Percentiles rank a stretch among this genome's conserved stretches.
phyloP scores from a whole-genome alignment of 1,140 invertebrate species.

The Agraylea sexmaculata region DNA sequence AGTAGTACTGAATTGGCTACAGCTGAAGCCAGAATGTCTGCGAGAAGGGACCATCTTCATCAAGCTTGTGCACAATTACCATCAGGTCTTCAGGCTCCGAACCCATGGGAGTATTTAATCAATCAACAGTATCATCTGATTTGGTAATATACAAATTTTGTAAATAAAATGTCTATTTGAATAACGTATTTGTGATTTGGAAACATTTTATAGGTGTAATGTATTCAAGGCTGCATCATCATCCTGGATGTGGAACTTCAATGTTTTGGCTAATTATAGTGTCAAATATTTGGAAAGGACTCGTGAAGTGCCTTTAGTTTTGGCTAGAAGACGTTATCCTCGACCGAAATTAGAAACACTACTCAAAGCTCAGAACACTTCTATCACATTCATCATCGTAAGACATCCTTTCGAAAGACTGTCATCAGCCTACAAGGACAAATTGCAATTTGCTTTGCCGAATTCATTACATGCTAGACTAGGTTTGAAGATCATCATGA shows the following conservation, averaged over 20 bases:
- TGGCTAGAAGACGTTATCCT: slow-evolving; percentile 67
- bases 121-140: slow-evolving; percentile 66
- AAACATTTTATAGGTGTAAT: slow-evolving; percentile 50
- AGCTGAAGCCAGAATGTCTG: slow-evolving; percentile 28
- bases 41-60: slow-evolving; percentile 27
- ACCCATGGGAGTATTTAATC: slow-evolving; percentile 75
- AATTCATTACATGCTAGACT: slow-evolving; percentile 71
- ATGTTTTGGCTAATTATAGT: slow-evolving; percentile 67
- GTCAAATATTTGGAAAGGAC: slow-evolving; percentile 63
- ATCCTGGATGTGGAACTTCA: slow-evolving; percentile 85
- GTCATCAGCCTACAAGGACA: slow-evolving; percentile 81
- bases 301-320: slow-evolving; percentile 59
- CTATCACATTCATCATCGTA: slow-evolving; percentile 71
- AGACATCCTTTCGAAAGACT: slow-evolving; percentile 82
- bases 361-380: slow-evolving; percentile 41
- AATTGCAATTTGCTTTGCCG: slow-evolving; percentile 68
- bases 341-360: slow-evolving; percentile 56
- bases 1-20: slow-evolving; percentile 15
- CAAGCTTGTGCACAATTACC: slow-evolving; percentile 24
- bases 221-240: slow-evolving; percentile 79
- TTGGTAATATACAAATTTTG: slow-evolving; percentile 43
- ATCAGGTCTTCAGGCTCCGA: slow-evolving; percentile 46
- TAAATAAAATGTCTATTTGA: background rate
- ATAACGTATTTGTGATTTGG: background rate
- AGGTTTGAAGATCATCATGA: slow-evolving; percentile 59